Evolutionary conservation across 2,797 vertebrate genomes (phyloP), one percentile per base, ranked within the genome.

Genomic region (Amblyraja radiata): DNA sequence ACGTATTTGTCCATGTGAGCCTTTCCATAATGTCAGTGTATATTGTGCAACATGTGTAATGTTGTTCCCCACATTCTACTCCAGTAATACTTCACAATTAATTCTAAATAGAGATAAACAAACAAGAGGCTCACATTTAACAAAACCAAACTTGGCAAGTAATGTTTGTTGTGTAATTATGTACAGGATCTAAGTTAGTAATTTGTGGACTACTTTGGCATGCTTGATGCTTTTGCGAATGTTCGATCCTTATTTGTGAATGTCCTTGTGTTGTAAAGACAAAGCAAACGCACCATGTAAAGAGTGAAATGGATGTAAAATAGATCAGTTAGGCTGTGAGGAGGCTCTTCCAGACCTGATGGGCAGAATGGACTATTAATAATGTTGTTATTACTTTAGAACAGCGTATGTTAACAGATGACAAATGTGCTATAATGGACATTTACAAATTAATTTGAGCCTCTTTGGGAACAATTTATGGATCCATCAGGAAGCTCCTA

Each of bases 331-430:
- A 61, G 54, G 14, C 10, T 84, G 80, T 10, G 23, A 25, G 39
- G 39, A 58, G 39, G 46, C 39, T 83, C 39, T 0, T 83, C 1
- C 11, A 21, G 0, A 58, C 80, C 7, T 54, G 1, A 54, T 83
- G 6, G 18, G 39, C 39, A 0, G 54, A 84, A 61, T 46, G 36
- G 78, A 39, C 39, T 39, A 39, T 39, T 39, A 39, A 39, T 39
- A 39, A 39, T 39, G 39, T 39, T 39, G 39, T 39, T 39, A 39
- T 39, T 39, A 39, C 39, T 39, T 39, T 39, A 39, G 39, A 39
- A 39, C 39, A 39, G 39, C 39, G 1, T 39, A 1, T 2, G 0
- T 80, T 93, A 25, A 94, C 95, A 96, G 92, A n/a, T n/a, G n/a
- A n/a, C n/a, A n/a, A n/a, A n/a, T n/a, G n/a, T n/a, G n/a, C n/a